Conservation (phyloP, 2,797 vertebrate genomes). For the Anabacerthia variegaticeps region DNA sequence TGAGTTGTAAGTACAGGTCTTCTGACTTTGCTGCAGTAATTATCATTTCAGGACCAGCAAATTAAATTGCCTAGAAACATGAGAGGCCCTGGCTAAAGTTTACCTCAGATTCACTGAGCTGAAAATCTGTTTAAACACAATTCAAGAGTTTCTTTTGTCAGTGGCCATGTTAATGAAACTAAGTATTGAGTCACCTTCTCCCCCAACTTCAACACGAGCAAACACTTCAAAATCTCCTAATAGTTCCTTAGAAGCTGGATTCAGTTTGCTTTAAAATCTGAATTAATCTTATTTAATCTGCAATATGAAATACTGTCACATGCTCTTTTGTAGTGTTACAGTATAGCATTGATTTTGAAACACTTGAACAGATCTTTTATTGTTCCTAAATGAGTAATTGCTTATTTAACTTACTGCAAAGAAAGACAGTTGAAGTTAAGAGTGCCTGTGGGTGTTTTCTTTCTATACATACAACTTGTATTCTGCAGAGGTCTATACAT, state of each 20-base stretch:
- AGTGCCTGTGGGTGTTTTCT: neutral
- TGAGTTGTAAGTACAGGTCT: neutral
- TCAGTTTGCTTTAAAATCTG: neutral
- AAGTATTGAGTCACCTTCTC: neutral
- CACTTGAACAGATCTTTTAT: neutral
- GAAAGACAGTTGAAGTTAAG: neutral
- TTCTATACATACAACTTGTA: neutral
- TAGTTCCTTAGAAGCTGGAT: neutral
- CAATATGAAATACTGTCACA: constrained; percentile 19
- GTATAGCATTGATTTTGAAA: constrained; percentile 7
- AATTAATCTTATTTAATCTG: constrained; percentile 14
- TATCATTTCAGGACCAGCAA: neutral
- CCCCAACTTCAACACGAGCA: neutral
- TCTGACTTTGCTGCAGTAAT: neutral
- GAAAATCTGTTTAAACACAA: neutral
- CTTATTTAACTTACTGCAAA: neutral
- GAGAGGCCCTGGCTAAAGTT: neutral
- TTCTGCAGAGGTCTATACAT: neutral
- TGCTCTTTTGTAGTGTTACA: neutral
- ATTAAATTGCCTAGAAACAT: neutral
- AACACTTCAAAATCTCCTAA: neutral
- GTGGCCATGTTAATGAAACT: neutral
- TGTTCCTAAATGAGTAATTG: neutral
- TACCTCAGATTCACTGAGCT: neutral
- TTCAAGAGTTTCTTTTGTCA: neutral